A percentile compares a stretch with the other conserved stretches of the same genome.
These are phyloP conservation scores for Corvus cornix DNA, from an alignment of 2,113 vertebrate genomes.

Conservation along the genomic window DNA sequence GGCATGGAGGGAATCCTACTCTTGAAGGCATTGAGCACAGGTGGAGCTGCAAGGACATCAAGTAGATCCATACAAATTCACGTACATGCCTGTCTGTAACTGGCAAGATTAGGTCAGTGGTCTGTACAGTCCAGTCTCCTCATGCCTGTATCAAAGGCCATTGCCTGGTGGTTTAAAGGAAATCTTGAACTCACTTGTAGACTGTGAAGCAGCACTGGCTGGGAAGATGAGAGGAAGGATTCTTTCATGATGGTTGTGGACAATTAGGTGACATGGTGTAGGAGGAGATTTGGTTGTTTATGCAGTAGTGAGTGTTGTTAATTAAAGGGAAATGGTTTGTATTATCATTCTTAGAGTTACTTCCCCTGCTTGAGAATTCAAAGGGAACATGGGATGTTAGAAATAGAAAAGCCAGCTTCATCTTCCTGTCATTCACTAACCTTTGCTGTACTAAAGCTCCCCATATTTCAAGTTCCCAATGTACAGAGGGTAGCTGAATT, in stretches of 20 bases:
- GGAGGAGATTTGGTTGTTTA: background rate
- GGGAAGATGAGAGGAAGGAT: background rate
- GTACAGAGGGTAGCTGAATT: background rate
- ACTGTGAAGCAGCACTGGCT: background rate
- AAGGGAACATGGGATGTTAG: background rate
- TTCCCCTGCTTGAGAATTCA: background rate
- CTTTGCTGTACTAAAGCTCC: background rate
- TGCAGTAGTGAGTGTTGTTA: background rate
- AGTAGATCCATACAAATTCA: background rate
- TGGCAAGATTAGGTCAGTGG: background rate
- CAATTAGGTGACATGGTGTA: background rate
- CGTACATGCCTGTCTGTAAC: background rate
- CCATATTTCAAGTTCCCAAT: background rate
- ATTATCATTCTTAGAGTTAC: background rate
- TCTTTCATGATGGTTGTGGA: background rate
- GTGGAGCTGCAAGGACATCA: background rate
- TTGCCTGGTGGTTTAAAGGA: background rate
- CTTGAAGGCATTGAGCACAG: background rate
- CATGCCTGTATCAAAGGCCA: background rate
- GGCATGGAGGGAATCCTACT: background rate
- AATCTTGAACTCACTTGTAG: background rate
- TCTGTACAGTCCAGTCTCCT: background rate
- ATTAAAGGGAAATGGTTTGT: background rate
- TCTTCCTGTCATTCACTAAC: background rate
- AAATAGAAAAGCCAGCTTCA: background rate